Evolutionary conservation across 2,113 vertebrate genomes (phyloP).

Genomic region (Bos javanicus): DNA sequence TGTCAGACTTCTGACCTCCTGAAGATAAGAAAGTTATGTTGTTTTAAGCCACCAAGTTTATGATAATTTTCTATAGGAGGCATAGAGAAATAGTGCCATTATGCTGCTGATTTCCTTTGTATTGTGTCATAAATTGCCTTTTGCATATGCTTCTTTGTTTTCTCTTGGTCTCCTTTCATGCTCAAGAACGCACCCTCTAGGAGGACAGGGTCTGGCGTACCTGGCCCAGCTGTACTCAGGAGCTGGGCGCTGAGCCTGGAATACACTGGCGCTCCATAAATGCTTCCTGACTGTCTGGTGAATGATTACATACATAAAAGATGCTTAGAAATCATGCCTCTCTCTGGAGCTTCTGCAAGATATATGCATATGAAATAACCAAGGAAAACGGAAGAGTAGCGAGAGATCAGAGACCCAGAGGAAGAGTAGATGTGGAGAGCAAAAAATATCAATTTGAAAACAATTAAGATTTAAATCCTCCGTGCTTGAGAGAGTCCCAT

Average conservation of each 20-base stretch:
- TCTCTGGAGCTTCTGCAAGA: not conserved
- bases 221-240: not conserved
- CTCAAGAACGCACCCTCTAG: not conserved
- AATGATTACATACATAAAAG: not conserved
- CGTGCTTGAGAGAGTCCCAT: not conserved
- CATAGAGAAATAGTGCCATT: not conserved
- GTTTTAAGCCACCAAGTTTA: not conserved
- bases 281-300: not conserved
- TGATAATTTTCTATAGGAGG: not conserved
- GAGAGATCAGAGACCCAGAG: not conserved
- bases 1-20: not conserved
- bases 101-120: not conserved
- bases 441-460: not conserved
- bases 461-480: not conserved
- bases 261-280: not conserved
- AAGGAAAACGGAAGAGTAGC: not conserved
- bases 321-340: not conserved
- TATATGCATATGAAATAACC: not conserved
- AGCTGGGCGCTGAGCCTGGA: not conserved
- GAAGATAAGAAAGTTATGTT: not conserved
- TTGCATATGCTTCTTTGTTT: not conserved
- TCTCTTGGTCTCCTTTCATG: not conserved
- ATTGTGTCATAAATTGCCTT: not conserved
- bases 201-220: fast-evolving
- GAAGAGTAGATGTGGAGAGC: not conserved